phyloP scores from a whole-genome alignment of 2,113 vertebrate genomes.

The Leptocoma aspasia region DNA sequence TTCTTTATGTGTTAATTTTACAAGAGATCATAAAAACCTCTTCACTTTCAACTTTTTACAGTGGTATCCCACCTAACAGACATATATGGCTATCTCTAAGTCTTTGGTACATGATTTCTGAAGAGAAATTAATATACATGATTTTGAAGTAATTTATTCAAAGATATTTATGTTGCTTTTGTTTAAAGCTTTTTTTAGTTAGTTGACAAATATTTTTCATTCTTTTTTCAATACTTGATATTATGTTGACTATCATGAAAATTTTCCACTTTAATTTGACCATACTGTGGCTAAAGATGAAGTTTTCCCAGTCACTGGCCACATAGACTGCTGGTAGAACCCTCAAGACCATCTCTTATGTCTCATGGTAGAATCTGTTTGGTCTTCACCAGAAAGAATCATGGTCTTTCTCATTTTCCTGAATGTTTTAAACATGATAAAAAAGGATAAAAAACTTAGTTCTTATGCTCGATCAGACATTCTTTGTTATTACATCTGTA shows the following conservation, averaged over 20 bases:
- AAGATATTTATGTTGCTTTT: neutral
- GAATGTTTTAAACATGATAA: neutral
- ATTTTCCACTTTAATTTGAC: neutral
- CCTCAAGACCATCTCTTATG: accelerated
- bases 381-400: neutral
- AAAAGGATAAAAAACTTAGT: neutral
- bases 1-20: constrained; percentile 17
- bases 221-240: neutral
- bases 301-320: neutral
- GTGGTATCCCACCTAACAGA: neutral
- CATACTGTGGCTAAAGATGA: neutral
- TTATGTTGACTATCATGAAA: neutral
- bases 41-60: neutral
- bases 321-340: neutral
- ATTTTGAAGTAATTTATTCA: neutral
- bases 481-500: neutral
- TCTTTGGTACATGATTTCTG: neutral
- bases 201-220: neutral
- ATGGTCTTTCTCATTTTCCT: neutral
- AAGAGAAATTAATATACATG: neutral
- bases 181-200: neutral
- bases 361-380: accelerated
- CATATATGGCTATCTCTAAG: neutral
- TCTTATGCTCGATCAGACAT: neutral
- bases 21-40: neutral